A percentile compares a stretch with the other conserved stretches of the same genome.
These are phyloP conservation scores for Perizoma affinitatum DNA, from an alignment of 2,888 invertebrate genomes.

Conservation along the genomic window DNA sequence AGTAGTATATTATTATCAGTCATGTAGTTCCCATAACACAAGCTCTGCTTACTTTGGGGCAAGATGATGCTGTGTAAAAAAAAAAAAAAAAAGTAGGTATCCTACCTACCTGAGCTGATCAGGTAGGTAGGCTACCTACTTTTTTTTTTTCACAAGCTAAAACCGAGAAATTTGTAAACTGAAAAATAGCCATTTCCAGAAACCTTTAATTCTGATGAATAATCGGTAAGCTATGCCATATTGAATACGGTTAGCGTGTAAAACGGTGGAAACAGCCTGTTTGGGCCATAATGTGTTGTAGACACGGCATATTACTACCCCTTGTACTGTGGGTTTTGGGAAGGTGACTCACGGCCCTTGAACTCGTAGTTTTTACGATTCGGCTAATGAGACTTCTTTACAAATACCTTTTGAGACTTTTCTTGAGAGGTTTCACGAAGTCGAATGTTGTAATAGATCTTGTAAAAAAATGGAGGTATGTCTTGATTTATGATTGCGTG, in stretches of 20 bases:
- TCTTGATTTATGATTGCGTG: too few species aligned
- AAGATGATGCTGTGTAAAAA: too few species aligned
- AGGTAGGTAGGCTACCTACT: too few species aligned
- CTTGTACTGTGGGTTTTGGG: slow-evolving; percentile 13
- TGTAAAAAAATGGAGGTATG: too few species aligned
- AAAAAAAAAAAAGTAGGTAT: too few species aligned
- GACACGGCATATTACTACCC: slow-evolving; percentile 51
- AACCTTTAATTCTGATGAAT: slow-evolving; percentile 14
- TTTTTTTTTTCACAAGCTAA: too few species aligned
- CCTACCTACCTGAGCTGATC: too few species aligned
- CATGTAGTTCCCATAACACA: too few species aligned
- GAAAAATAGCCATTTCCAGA: slow-evolving; percentile 10
- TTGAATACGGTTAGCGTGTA: slow-evolving; percentile 54
- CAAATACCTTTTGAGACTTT: slow-evolving; percentile 11
- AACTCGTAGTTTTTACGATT: slow-evolving; percentile 35
- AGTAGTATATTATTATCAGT: too few species aligned
- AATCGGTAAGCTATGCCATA: slow-evolving; percentile 30
- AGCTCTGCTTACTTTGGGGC: too few species aligned
- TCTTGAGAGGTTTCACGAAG: slow-evolving; percentile 8
- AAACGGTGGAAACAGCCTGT: slow-evolving; percentile 56
- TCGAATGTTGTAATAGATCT: too few species aligned
- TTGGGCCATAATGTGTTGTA: slow-evolving; percentile 55
- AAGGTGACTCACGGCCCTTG: slow-evolving; percentile 35
- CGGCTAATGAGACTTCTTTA: slow-evolving; percentile 37
- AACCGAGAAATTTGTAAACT: too few species aligned